Evolutionary conservation across 1,140 invertebrate genomes (phyloP).

Genomic region (Neuroterus valhalla): DNA sequence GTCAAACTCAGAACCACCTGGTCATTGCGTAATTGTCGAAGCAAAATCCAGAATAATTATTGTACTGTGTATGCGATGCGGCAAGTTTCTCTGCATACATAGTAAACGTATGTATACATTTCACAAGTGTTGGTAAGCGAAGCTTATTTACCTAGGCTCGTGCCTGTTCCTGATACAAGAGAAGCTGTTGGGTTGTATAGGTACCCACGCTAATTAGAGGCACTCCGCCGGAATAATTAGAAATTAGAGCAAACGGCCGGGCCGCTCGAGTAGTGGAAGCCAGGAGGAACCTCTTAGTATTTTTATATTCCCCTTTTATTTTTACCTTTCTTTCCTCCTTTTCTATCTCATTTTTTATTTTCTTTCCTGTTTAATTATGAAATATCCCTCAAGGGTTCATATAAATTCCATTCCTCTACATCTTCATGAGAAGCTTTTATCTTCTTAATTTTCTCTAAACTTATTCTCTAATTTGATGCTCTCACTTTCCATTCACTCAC

Average conservation of each 20-base stretch:
- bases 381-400: too few species aligned
- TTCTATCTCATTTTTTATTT: too few species aligned
- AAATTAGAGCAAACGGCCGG: not conserved
- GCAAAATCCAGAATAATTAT: constrained; percentile 22
- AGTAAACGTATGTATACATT: not conserved
- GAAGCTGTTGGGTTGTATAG: not conserved
- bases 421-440: too few species aligned
- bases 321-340: too few species aligned
- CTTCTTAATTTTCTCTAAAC: too few species aligned
- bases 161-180: constrained; percentile 10
- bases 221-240: constrained; percentile 1
- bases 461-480: too few species aligned
- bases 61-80: not conserved
- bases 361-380: too few species aligned
- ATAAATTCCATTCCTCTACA: too few species aligned
- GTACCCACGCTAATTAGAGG: constrained; percentile 9
- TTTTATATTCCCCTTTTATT: too few species aligned
- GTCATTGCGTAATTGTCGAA: constrained; percentile 21
- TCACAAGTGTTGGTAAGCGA: not conserved
- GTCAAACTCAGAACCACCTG: constrained; percentile 15
- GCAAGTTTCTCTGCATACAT: not conserved
- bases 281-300: too few species aligned
- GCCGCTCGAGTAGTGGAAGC: too few species aligned
- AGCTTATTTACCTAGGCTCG: constrained; percentile 24
- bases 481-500: too few species aligned